Evolutionary conservation across 2,113 vertebrate species (phyloP).

Genomic region (Callaeas wilsoni): DNA sequence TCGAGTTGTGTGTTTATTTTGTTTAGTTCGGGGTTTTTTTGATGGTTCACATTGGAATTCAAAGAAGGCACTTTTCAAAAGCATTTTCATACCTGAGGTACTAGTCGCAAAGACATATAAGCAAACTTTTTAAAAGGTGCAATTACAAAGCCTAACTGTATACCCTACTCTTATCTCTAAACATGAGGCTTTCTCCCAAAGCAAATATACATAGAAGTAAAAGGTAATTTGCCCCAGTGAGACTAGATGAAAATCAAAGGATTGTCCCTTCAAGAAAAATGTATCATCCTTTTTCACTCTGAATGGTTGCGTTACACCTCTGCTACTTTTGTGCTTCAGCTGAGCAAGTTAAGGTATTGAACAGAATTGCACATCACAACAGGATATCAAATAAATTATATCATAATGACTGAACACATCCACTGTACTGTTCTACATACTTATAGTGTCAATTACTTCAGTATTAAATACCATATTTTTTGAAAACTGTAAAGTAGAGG

Average conservation of each 20-base stretch:
- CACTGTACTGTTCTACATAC: neutral
- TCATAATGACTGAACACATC: neutral
- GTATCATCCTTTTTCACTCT: neutral
- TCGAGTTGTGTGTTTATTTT: neutral
- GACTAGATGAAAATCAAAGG: neutral
- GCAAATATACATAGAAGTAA: neutral
- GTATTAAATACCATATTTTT: neutral
- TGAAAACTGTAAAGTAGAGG: neutral
- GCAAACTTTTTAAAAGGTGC: neutral
- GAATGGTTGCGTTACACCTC: neutral
- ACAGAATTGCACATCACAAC: neutral
- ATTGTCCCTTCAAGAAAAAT: neutral
- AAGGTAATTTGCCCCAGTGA: neutral
- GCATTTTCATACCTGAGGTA: neutral
- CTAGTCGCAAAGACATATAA: neutral
- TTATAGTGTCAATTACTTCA: neutral
- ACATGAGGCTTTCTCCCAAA: neutral
- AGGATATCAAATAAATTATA: slow-evolving; percentile 2
- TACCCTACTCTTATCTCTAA: neutral
- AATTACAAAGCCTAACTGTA: neutral
- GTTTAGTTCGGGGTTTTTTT: neutral
- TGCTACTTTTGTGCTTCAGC: neutral
- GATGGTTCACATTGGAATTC: neutral
- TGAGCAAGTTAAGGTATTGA: slow-evolving; percentile 13
- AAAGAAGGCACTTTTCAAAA: neutral